phyloP scores from a whole-genome alignment of 2,113 vertebrate species.

The Narcine bancroftii region DNA sequence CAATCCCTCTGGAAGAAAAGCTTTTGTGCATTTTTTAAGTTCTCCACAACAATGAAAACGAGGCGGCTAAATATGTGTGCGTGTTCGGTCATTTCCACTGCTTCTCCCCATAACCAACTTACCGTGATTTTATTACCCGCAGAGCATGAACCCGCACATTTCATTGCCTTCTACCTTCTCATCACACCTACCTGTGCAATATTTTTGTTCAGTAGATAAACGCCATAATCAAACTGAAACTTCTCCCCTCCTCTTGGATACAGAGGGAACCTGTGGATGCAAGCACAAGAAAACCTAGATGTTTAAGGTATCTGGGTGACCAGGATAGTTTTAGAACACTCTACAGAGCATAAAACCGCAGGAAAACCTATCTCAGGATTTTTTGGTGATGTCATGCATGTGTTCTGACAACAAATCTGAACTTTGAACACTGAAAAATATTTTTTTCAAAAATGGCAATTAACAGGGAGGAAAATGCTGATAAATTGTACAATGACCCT shows the following conservation, averaged over 20 bases:
- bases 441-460: too few species aligned
- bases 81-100: too few species aligned
- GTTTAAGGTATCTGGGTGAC: neutral
- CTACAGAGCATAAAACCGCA: neutral
- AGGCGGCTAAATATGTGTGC: neutral
- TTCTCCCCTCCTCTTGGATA: slow-evolving; percentile 88
- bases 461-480: neutral
- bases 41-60: neutral
- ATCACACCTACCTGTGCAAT: slow-evolving; percentile 80
- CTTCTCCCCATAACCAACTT: neutral
- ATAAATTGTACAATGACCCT: neutral
- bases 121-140: neutral
- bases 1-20: neutral
- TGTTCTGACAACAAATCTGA: too few species aligned
- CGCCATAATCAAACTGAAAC: slow-evolving; percentile 93
- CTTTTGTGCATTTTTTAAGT: neutral
- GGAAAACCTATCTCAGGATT: too few species aligned
- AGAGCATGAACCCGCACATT: neutral
- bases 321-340: neutral
- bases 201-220: slow-evolving; percentile 98
- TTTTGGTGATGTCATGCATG: too few species aligned
- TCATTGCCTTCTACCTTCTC: neutral
- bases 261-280: slow-evolving; percentile 74
- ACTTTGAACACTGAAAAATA: too few species aligned
- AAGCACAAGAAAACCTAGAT: slow-evolving; percentile 38